A percentile compares a stretch with the other conserved stretches of the same genome.
These are phyloP conservation scores for Haliclona indistincta DNA, from an alignment of 37 sponge, comb jelly and placozoan genomes.

Conservation along the genomic window DNA sequence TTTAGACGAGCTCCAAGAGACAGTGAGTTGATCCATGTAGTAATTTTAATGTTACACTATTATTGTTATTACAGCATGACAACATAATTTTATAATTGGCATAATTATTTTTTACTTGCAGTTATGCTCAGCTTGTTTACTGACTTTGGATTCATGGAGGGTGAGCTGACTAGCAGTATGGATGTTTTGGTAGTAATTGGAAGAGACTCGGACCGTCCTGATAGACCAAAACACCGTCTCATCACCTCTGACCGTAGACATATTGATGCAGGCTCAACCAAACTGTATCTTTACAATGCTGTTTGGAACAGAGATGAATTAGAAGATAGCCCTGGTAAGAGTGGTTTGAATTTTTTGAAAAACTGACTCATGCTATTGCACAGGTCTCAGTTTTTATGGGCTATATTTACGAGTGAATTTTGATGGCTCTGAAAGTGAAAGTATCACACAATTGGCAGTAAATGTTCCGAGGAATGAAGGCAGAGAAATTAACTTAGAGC, in stretches of 20 bases:
- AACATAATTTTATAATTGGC: background rate
- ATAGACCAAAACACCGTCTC: constrained; percentile 12
- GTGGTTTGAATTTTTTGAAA: no score
- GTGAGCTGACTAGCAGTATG: background rate
- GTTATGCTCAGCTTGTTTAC: background rate
- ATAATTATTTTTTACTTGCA: constrained; percentile 8
- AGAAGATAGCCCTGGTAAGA: background rate
- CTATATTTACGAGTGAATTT: constrained; percentile 48
- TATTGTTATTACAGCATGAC: background rate
- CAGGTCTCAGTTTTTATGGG: constrained; percentile 52
- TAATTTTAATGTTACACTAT: background rate
- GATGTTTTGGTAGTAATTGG: constrained; percentile 13
- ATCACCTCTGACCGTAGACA: background rate
- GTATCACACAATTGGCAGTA: constrained; percentile 48
- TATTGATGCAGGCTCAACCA: constrained; percentile 22
- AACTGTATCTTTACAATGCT: constrained; percentile 35
- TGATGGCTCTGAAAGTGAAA: constrained; percentile 65
- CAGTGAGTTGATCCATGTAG: background rate
- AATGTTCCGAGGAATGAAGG: constrained; percentile 32
- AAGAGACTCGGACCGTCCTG: background rate
- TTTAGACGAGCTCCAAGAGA: constrained; percentile 29
- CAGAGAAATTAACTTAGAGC: constrained; percentile 35
- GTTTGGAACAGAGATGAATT: constrained; percentile 7
- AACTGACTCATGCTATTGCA: background rate
- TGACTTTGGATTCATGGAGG: constrained; percentile 39